Percentiles rank a stretch among this genome's conserved stretches.
Conservation (phyloP, 2,113 vertebrate species). For the Meleagris gallopavo region DNA sequence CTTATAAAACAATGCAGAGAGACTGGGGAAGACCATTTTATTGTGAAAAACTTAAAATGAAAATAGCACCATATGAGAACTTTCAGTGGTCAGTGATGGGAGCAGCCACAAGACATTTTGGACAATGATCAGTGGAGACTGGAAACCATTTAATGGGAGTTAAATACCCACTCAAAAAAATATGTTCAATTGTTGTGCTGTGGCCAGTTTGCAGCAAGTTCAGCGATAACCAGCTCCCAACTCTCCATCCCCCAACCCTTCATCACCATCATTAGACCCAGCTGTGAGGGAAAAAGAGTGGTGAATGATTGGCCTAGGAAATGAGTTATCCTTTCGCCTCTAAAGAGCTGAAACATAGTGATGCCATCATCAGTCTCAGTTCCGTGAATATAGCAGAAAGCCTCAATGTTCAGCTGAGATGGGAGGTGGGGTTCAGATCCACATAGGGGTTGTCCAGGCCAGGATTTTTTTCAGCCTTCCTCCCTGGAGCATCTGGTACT, state of each 20-base stretch:
- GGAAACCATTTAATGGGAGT: background rate
- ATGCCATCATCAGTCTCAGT: background rate
- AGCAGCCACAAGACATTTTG: conserved; percentile 8
- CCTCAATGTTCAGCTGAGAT: background rate
- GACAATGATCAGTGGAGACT: background rate
- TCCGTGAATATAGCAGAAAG: fast-evolving
- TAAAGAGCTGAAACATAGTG: fast-evolving
- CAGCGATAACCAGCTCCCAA: background rate
- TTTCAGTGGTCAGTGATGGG: background rate
- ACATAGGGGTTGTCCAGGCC: fast-evolving
- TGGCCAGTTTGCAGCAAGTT: background rate
- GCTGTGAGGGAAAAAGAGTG: background rate
- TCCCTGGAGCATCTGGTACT: fast-evolving
- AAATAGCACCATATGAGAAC: conserved; percentile 28
- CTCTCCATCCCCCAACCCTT: background rate
- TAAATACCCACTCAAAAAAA: background rate
- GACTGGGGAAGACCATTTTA: conserved; percentile 42
- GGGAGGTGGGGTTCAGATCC: background rate
- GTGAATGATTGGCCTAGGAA: background rate
- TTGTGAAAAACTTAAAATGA: conserved; percentile 59
- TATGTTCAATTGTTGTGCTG: background rate
- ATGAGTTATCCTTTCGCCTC: background rate
- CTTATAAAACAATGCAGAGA: conserved; percentile 66
- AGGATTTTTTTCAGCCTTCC: background rate
- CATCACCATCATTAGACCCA: background rate